Evolutionary conservation across 1,140 invertebrate species (phyloP).

Genomic region (Colletes gigas): DNA sequence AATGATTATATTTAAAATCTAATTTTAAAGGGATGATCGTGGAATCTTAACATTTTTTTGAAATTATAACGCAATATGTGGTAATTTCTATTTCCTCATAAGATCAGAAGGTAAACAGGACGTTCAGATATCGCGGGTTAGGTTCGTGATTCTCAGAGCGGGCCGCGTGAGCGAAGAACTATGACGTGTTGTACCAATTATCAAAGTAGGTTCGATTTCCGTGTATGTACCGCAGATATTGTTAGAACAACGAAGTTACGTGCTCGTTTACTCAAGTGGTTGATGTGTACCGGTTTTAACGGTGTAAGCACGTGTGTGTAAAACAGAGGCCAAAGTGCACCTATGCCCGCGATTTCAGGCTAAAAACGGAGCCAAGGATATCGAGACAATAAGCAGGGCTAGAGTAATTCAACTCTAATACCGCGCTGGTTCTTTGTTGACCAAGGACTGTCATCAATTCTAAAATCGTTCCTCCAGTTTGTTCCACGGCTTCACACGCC

Average conservation of each 20-base stretch:
- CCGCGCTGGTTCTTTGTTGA: slow-evolving; percentile 26
- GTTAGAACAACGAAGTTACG: slow-evolving; percentile 54
- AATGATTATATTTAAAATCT: too few relatives aligned
- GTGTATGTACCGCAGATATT: slow-evolving; percentile 39
- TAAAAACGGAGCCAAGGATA: slow-evolving; percentile 62
- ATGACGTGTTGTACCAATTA: slow-evolving; percentile 20
- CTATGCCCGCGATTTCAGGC: slow-evolving; percentile 54
- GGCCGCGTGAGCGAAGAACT: not conserved
- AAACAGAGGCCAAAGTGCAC: slow-evolving; percentile 54
- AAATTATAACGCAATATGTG: too few relatives aligned
- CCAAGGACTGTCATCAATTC: slow-evolving; percentile 30
- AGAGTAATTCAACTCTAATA: slow-evolving; percentile 48
- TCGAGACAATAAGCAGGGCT: slow-evolving; percentile 47
- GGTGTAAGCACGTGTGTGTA: slow-evolving; percentile 17
- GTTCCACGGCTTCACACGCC: slow-evolving; percentile 11
- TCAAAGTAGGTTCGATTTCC: slow-evolving; percentile 37
- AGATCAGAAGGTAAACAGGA: too few relatives aligned
- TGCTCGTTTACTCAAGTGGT: slow-evolving; percentile 50
- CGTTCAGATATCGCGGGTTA: not conserved
- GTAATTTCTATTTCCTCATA: too few relatives aligned
- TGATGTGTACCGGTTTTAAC: slow-evolving; percentile 28
- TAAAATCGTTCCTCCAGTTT: slow-evolving; percentile 38
- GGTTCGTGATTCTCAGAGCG: not conserved
- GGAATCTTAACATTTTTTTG: too few relatives aligned
- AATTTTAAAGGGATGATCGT: too few relatives aligned